phyloP scores from a whole-genome alignment of 2,113 vertebrate species.

The Melanerpes aurifrons region DNA sequence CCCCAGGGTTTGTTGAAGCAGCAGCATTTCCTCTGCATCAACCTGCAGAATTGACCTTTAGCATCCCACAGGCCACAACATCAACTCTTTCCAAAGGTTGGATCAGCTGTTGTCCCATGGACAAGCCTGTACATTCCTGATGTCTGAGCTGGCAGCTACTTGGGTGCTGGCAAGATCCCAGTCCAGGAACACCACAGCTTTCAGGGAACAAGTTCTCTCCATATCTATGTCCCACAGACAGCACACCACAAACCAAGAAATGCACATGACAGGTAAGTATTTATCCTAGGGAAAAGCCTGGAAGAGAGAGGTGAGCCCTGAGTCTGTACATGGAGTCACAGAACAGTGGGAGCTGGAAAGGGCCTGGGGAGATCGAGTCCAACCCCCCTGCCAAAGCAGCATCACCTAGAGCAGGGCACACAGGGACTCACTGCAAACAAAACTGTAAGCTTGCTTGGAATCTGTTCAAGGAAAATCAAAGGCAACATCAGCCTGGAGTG shows the following conservation, averaged over 20 bases:
- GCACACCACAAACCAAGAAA: background rate
- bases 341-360: too few relatives aligned
- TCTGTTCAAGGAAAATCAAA: background rate
- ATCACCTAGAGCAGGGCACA: too few relatives aligned
- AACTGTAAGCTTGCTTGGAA: background rate
- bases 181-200: background rate
- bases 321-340: background rate
- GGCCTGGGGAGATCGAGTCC: too few relatives aligned
- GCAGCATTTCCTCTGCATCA: background rate
- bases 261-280: background rate
- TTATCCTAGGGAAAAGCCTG: background rate
- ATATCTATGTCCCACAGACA: background rate
- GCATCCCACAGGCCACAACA: background rate
- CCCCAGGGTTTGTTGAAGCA: background rate
- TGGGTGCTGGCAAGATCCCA: background rate
- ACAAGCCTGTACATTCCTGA: background rate
- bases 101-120: background rate
- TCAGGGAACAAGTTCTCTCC: background rate
- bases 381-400: too few relatives aligned
- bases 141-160: background rate
- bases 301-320: background rate
- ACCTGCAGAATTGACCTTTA: background rate
- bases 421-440: background rate
- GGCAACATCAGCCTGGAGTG: accelerated
- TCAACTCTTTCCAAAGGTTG: background rate